These are phyloP conservation scores for Erebia palarica DNA, from an alignment of 2,888 invertebrate genomes.

Conservation along the genomic window DNA sequence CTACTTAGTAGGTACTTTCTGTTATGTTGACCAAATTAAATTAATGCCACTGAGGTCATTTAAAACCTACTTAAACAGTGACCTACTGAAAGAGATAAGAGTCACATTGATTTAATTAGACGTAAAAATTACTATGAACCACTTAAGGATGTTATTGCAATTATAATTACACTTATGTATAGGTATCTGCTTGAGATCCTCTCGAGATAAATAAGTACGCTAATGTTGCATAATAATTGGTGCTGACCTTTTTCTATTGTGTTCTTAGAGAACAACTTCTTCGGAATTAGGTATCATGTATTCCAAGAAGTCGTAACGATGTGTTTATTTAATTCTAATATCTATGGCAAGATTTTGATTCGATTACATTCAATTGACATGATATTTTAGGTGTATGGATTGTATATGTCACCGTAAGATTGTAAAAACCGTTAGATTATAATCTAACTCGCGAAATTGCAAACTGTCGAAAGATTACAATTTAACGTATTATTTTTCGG, in stretches of 20 bases:
- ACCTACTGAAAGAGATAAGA: not conserved
- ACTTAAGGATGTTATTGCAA: not conserved
- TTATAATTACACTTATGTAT: not conserved
- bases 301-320: conserved; percentile 2
- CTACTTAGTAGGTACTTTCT: too few relatives aligned
- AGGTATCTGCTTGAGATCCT: not conserved
- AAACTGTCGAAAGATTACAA: too few relatives aligned
- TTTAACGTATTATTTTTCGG: too few relatives aligned
- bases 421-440: too few relatives aligned
- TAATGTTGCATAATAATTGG: conserved; percentile 7
- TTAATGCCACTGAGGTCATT: too few relatives aligned
- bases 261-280: not conserved
- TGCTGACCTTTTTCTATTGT: conserved; percentile 19
- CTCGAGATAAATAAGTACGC: not conserved
- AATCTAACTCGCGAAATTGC: too few relatives aligned
- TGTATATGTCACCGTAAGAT: too few relatives aligned
- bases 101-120: conserved; percentile 11
- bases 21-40: too few relatives aligned
- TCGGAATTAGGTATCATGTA: not conserved
- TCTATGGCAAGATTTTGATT: too few relatives aligned
- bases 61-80: not conserved
- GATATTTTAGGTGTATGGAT: too few relatives aligned
- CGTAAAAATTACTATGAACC: not conserved
- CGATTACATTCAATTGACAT: too few relatives aligned
- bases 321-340: not conserved